Evolutionary conservation across 2,113 vertebrate species (phyloP), one percentile per base, ranked within the genome.

Genomic region (Myrmecophaga tridactyla): DNA sequence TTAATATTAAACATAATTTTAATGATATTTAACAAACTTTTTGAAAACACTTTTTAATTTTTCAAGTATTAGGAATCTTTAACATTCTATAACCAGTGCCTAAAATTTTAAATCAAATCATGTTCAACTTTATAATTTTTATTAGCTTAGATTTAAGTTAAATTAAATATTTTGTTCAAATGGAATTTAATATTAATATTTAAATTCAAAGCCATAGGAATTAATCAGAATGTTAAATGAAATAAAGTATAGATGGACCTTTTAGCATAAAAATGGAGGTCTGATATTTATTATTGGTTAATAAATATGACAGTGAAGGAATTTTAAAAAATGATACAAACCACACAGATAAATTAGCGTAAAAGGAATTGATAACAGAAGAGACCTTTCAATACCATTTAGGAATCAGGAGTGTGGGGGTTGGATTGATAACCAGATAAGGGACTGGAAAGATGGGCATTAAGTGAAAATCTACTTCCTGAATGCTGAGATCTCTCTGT

Each of bases 181-280:
- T 92, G 58, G 77, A 69, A 93, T 63, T 92, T 92, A 86, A 89
- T 82, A 39, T 92, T 92, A 96, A 89, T 21, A 78, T 89, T 94
- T 46, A 91, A 93, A 77, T 80, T 89, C 29, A 84, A 83, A 77
- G n/a, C 81, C 62, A 46, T 36, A 91, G 90, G 17, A 96, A 86
- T 63, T 92, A 89, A 85, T 92, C 60, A 63, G 25, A 90, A 63
- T 84, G 6, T 62, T 91, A 90, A 85, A 92, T 18, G n/a, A 56
- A 93, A 84, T 89, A n/a, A 92, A 43, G 86, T 39, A 85, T 82
- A 77, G 90, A 91, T 46, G 62, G 12, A 60, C 27, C 53, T 56
- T 89, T 92, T 41, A 43, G n/a, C 75, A 92, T 51, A 81, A 92
- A 93, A 88, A 56, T 60, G 1, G 13, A 69, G 6, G 27, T 20